Evolutionary conservation across 2,113 vertebrate genomes (phyloP).

Genomic region (Peromyscus maniculatus): DNA sequence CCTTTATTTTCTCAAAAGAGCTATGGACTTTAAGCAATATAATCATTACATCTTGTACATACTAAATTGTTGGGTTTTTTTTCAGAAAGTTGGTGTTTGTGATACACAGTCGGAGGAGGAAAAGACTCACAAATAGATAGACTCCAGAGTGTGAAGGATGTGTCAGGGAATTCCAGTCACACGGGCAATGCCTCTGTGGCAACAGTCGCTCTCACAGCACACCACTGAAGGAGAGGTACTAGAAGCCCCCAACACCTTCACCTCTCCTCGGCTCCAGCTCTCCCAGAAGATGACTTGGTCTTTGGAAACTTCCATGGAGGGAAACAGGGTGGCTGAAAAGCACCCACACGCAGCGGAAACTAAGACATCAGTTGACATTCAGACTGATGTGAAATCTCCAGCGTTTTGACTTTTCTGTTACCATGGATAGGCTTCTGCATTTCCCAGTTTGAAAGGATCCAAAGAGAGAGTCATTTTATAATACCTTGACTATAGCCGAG

Average conservation of each 20-base stretch:
- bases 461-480: slow-evolving; percentile 64
- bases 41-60: not conserved
- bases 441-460: slow-evolving; percentile 72
- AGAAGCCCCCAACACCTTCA: slow-evolving; percentile 65
- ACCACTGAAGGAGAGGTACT: slow-evolving; percentile 27
- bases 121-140: not conserved
- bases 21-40: not conserved
- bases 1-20: slow-evolving; percentile 34
- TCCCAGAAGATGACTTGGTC: slow-evolving; percentile 73
- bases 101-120: not conserved
- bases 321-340: slow-evolving; percentile 50
- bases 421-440: slow-evolving; percentile 69
- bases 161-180: slow-evolving; percentile 47
- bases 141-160: slow-evolving; percentile 24
- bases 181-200: slow-evolving; percentile 19
- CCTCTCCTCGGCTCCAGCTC: slow-evolving; percentile 66
- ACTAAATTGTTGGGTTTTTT: not conserved
- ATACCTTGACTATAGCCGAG: slow-evolving; percentile 10
- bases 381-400: slow-evolving; percentile 80
- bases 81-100: not conserved
- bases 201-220: slow-evolving; percentile 28
- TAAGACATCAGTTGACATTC: slow-evolving; percentile 79
- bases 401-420: slow-evolving; percentile 80
- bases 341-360: slow-evolving; percentile 72
- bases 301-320: slow-evolving; percentile 69